These are phyloP conservation scores for Tenthredo mesomela DNA, from an alignment of 2,888 invertebrate species.

Conservation along the genomic window DNA sequence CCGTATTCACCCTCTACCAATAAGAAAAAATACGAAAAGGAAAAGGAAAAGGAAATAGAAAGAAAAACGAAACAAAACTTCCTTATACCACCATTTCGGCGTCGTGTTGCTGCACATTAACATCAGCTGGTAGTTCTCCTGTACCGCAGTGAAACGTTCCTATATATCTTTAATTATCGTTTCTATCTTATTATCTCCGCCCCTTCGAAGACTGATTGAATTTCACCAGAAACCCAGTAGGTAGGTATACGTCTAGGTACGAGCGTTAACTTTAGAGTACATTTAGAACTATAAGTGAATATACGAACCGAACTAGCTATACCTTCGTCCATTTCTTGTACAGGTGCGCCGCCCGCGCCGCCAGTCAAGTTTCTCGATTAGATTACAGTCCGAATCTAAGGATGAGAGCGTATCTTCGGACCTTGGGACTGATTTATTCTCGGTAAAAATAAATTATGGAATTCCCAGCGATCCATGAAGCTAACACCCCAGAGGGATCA, in stretches of 20 bases:
- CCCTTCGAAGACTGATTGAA: conserved; percentile 22
- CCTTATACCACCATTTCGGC: not conserved
- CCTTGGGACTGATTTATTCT: not conserved
- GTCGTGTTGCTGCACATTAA: conserved; percentile 3
- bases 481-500: not conserved
- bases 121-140: conserved; percentile 8
- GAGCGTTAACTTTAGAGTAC: conserved; percentile 36
- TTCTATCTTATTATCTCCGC: conserved; percentile 3
- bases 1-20: conserved; percentile 1
- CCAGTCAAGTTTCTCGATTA: conserved; percentile 28
- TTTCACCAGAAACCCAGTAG: not conserved
- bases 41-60: not conserved
- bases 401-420: not conserved
- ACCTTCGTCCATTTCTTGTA: conserved; percentile 1
- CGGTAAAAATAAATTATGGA: conserved; percentile 21
- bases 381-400: not conserved
- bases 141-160: not conserved
- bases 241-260: not conserved
- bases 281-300: conserved; percentile 32
- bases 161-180: conserved; percentile 4
- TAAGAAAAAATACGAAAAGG: not conserved
- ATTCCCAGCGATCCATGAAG: not conserved
- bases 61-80: conserved; percentile 18
- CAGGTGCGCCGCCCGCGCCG: too few relatives aligned
- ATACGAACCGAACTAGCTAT: not conserved